Conservation (phyloP, 1,140 invertebrate genomes). For the Hesperophylax magnus region DNA sequence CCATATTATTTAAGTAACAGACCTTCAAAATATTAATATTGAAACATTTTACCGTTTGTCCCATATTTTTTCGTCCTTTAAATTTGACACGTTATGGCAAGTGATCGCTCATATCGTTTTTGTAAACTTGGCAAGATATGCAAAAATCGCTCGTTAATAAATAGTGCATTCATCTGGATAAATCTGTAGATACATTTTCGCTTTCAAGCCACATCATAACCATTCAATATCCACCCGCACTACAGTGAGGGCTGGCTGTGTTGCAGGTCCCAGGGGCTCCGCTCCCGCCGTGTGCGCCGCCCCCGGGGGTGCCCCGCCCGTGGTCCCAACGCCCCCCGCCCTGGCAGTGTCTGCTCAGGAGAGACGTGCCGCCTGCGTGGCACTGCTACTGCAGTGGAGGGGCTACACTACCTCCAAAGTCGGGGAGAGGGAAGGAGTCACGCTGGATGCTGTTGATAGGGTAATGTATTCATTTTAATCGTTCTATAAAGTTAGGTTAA, state of each 20-base stretch:
- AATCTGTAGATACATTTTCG: too few species aligned
- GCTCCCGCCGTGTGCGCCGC: neutral
- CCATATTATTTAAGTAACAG: too few species aligned
- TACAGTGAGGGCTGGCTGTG: neutral
- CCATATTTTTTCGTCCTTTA: too few species aligned
- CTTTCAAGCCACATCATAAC: too few species aligned
- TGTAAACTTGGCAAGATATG: too few species aligned
- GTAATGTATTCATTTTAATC: conserved; percentile 60
- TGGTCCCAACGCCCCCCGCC: neutral
- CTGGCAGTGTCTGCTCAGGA: conserved; percentile 69
- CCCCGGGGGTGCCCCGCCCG: neutral
- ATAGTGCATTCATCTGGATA: too few species aligned
- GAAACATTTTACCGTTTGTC: too few species aligned
- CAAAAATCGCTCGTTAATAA: too few species aligned
- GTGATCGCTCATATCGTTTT: too few species aligned
- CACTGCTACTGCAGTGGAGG: conserved; percentile 76
- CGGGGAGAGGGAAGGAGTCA: conserved; percentile 73
- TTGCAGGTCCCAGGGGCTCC: conserved; percentile 12
- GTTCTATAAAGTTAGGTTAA: too few species aligned
- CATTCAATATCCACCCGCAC: neutral
- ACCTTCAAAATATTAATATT: too few species aligned
- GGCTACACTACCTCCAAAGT: conserved; percentile 68
- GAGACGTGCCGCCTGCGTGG: conserved; percentile 74
- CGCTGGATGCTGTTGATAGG: conserved; percentile 75
- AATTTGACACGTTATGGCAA: too few species aligned